Evolutionary conservation across 2,888 invertebrate genomes (phyloP).

Genomic region (Pinctada fucata): DNA sequence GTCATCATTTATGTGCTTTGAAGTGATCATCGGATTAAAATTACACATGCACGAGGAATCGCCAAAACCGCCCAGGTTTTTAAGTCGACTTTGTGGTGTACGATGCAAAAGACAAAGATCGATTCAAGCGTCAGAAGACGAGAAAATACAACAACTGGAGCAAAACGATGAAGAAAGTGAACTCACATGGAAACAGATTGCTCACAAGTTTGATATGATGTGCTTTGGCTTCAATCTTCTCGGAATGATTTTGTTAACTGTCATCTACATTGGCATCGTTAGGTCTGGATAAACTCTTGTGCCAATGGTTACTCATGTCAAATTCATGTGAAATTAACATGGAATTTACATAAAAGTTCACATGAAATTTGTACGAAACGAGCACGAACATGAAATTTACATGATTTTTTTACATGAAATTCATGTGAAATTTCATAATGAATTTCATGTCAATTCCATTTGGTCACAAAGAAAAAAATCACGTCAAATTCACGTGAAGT

Average conservation of each 20-base stretch:
- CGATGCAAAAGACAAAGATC: neutral
- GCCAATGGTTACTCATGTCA: no score
- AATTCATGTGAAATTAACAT: no score
- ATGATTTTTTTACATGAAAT: no score
- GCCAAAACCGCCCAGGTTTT: neutral
- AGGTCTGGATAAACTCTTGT: no score
- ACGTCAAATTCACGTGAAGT: no score
- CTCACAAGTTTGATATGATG: neutral
- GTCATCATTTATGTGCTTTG: conserved; percentile 16
- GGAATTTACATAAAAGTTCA: no score
- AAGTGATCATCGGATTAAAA: neutral
- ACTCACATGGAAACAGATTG: neutral
- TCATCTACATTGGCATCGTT: no score
- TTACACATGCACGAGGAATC: neutral
- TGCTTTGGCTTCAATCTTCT: neutral
- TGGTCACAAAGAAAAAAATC: no score
- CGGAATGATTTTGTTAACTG: neutral
- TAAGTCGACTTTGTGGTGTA: neutral
- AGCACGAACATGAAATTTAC: no score
- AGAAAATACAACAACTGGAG: neutral
- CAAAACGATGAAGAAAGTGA: neutral
- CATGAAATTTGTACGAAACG: no score
- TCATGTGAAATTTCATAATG: no score
- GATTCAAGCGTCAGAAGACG: neutral
- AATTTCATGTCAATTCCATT: no score